Evolutionary conservation across 2,888 invertebrate species (phyloP), one percentile per base, ranked within the genome.

Genomic region (Caenorhabditis sulstoni): DNA sequence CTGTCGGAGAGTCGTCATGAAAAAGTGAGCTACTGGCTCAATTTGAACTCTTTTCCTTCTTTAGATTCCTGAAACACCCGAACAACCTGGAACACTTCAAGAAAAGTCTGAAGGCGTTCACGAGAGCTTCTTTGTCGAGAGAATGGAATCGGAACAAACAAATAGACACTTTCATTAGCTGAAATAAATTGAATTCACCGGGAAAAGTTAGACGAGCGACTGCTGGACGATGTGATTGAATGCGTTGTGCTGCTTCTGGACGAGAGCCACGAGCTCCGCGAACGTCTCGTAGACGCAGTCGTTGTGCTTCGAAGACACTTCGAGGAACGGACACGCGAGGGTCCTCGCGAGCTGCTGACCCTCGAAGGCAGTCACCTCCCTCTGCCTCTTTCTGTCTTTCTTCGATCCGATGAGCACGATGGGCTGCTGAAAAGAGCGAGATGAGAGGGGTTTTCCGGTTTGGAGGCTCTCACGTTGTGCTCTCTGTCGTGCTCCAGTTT

Each of bases 241-340:
- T 4, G 39, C 55, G 45, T 41, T 37, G 22, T 79, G 68, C 23
- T 74, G 73, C 18, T 68, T 67, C 45, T 75, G 70, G 66, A 79
- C 50, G 39, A 79, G 16, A 41, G 57, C 44, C 14, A 79, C 68
- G 4, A 79, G 75, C 55, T 79, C 75, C n/a, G 61, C 45, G 18
- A 79, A 79, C 9, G 73, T 65, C 41, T 84, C 81, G 50, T 81
- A 68, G 8, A 84, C 83, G 41, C 75, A 66, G 53, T 84, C 83
- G 58, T 84, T 84, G 20, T 50, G 23, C 47, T 84, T 84, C 0
- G 81, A 68, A 11, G 83, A 84, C 0, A 84, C 81, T 55, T 84
- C 83, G 14, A 80, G 47, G 47, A 84, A 84, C 11, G 83, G 81
- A 29, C 80, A 76, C 0, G 58, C 66, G 20, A 82, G 29, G 37